Base-by-base conservation (phyloP, 2,888 invertebrate genomes). In the Melitaea athalia region DNA sequence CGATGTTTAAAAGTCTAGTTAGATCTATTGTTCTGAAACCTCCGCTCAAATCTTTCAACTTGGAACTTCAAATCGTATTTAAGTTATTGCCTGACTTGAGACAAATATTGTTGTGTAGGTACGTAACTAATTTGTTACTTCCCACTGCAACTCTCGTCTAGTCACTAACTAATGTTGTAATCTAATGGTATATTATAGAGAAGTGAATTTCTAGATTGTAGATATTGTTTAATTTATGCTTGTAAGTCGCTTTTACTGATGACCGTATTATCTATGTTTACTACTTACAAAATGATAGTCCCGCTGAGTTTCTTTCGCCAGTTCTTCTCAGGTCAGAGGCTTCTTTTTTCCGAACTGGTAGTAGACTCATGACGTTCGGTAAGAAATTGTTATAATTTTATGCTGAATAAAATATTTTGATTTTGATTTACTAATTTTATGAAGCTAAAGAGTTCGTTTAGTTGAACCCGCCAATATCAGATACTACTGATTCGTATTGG, bases 61-160 rank as follows among this genome's bases (percentile, higher is more conserved):
- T 61, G 55, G 8, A 33, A 42, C 47, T 15, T 5, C 7, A 52
- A 45, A 53, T 53, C 61, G 49, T 45, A 47, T 50, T 42, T 17
- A 42, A 61, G 63, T 24, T 63, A 66, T 71, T 71, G 69, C 69
- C 64, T 62, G 64, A 71, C 53, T 64, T 59, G 49, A 71, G 69
- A 71, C 71, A 69, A 71, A 71, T 64, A 68, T 62, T 62, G 62
- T 64, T 71, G 69, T 66, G 64, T n/a, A n/a, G n/a, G n/a, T 64
- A 64, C 55, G 45, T 63, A 64, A 69, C 59, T 71, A 69, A 69
- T 71, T 71, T 62, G 71, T 64, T 69, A 66, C 66, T 63, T n/a
- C 47, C 59, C 42, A 53, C 61, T 49, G 60, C 63, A 10, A 47
- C 59, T 65, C 50, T 71, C 64, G 68, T 63, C 59, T 55, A 62